Evolutionary conservation across 1,140 invertebrate species (phyloP).

Genomic region (Drosophila tristis): DNA sequence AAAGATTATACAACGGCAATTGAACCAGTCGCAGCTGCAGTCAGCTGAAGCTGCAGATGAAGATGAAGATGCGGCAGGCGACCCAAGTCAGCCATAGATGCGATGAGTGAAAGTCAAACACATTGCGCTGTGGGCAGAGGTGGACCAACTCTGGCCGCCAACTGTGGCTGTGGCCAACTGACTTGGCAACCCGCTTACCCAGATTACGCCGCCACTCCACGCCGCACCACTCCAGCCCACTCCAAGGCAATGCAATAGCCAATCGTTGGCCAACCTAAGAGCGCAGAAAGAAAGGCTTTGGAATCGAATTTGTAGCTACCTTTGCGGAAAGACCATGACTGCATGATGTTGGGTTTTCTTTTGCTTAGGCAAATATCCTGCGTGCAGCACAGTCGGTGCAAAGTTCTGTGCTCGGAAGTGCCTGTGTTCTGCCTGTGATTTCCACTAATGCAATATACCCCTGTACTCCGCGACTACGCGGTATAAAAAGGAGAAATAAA

Average conservation of each 20-base stretch:
- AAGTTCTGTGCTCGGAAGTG: too few relatives aligned
- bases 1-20: slow-evolving; percentile 63
- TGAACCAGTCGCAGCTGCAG: slow-evolving; percentile 41
- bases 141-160: slow-evolving; percentile 20
- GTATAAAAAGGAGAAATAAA: slow-evolving; percentile 27
- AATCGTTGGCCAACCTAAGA: slow-evolving; percentile 33
- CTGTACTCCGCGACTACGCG: background rate
- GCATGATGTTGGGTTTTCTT: too few relatives aligned
- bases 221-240: background rate
- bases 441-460: too few relatives aligned
- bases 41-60: slow-evolving; percentile 11
- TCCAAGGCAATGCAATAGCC: slow-evolving; percentile 15
- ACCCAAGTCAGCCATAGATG: slow-evolving; percentile 30
- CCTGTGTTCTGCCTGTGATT: too few relatives aligned
- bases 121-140: slow-evolving; percentile 3
- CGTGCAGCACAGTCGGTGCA: too few relatives aligned
- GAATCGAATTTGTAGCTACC: too few relatives aligned
- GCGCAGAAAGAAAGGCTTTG: too few relatives aligned
- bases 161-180: slow-evolving; percentile 42
- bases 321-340: too few relatives aligned
- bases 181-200: slow-evolving; percentile 68
- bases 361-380: too few relatives aligned
- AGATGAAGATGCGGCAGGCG: slow-evolving; percentile 25
- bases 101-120: slow-evolving; percentile 59
- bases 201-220: slow-evolving; percentile 47